Evolutionary conservation across 2,888 invertebrate species (phyloP), one percentile per base, ranked within the genome.

Genomic region (Cheilosia scutellata): DNA sequence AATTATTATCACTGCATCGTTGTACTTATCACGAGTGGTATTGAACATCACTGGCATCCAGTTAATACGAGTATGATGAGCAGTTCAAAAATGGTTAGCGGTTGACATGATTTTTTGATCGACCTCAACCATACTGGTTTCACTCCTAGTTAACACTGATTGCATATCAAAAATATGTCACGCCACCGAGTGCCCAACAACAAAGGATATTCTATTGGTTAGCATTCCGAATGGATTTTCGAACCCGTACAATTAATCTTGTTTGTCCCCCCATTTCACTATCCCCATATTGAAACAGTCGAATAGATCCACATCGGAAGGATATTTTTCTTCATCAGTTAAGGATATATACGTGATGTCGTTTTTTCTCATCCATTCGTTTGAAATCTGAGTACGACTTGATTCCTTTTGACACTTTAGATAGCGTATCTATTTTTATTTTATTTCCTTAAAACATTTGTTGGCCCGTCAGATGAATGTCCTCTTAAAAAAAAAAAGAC

Each of bases 171-270:
- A 80, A 74, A 74, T 53, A 82, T 82, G 58, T 66, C 68, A 75
- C 40, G 11, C 49, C 51, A 37, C 40, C 20, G 33, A 33, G 6
- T n/a, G n/a, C n/a, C n/a, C n/a, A n/a, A n/a, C n/a, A n/a, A n/a
- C n/a, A n/a, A n/a, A n/a, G n/a, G 49, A 44, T 31, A 27, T 60
- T 53, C 49, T 66, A 33, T 33, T 44, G 68, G 62, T 60, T 62
- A 37, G 29, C 47, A 25, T 44, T 11, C 29, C 20, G 33, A 71
- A 82, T 49, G 62, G 74, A 42, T 66, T 42, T 65, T 84, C 70
- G 58, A 80, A 79, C 16, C 65, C 70, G 37, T 60, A 37, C 79
- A 84, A 84, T 80, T 84, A 84, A 84, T 84, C 84, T 84, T 80
- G 65, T 84, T 84, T 66, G 78, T 83, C 68, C 68, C 68, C 60